phyloP scores from a whole-genome alignment of 2,888 invertebrate species.

The Agapostemon virescens region DNA sequence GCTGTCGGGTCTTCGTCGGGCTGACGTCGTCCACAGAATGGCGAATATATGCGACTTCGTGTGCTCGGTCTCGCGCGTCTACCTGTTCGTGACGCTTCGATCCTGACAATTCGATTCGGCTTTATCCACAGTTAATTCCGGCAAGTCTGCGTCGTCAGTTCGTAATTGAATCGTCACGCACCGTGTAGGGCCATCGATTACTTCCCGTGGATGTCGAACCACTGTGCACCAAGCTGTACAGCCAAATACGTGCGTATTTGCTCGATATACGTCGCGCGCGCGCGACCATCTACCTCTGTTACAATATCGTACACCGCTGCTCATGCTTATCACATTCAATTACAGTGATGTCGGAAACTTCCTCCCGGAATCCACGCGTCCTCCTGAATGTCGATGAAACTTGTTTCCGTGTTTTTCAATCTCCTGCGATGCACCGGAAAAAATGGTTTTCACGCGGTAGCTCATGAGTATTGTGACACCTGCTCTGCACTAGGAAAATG shows the following conservation, averaged over 20 bases:
- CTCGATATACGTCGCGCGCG: constrained; percentile 18
- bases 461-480: not conserved
- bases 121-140: constrained; percentile 67
- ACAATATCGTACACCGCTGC: constrained; percentile 35
- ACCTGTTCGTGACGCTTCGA: constrained; percentile 49
- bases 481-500: not conserved
- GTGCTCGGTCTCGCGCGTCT: not conserved
- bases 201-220: constrained; percentile 59
- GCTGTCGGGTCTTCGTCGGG: constrained; percentile 37
- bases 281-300: constrained; percentile 12
- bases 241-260: constrained; percentile 33
- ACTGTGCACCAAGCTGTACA: constrained; percentile 23
- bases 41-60: not conserved
- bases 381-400: not conserved
- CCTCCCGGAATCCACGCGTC: constrained; percentile 30
- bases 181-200: constrained; percentile 66
- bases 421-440: not conserved
- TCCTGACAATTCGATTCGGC: constrained; percentile 64
- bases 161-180: constrained; percentile 70
- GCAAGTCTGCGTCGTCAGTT: constrained; percentile 64
- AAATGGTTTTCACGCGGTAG: not conserved
- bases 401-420: not conserved
- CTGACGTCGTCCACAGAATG: constrained; percentile 17
- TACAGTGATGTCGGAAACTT: constrained; percentile 22
- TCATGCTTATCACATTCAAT: constrained; percentile 41